Conservation (phyloP, 2,888 invertebrate species). For the Microplitis deprimator region DNA sequence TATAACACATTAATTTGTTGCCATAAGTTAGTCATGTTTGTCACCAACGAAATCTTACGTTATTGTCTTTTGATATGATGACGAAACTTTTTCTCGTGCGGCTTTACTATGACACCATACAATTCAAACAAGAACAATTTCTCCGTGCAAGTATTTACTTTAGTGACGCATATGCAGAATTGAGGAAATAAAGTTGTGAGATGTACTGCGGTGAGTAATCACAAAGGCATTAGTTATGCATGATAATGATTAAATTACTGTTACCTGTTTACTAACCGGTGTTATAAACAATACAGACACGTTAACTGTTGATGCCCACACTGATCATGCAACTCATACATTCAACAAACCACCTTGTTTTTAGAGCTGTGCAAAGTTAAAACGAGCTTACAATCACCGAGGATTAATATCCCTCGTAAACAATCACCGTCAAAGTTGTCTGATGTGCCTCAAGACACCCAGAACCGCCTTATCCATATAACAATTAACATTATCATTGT, state of each 20-base stretch:
- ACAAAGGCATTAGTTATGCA: conserved; percentile 63
- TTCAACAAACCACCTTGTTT: conserved; percentile 2
- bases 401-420: conserved; percentile 33
- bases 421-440: not conserved
- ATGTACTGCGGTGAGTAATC: not conserved
- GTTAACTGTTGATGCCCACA: not conserved
- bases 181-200: not conserved
- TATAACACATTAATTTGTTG: too few relatives aligned
- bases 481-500: not conserved
- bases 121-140: too few relatives aligned
- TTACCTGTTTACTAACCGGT: conserved; percentile 52
- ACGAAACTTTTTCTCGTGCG: too few relatives aligned
- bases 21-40: too few relatives aligned
- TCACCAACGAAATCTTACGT: too few relatives aligned
- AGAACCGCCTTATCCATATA: not conserved
- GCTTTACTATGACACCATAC: too few relatives aligned
- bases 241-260: conserved; percentile 63
- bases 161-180: not conserved
- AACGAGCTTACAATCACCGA: conserved; percentile 28
- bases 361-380: conserved; percentile 21
- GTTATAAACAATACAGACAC: conserved; percentile 51
- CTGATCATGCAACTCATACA: conserved; percentile 15
- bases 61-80: too few relatives aligned
- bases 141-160: too few relatives aligned
- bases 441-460: conserved; percentile 1